These are phyloP conservation scores for Acomys russatus DNA, from an alignment of 2,797 vertebrate species.

Conservation along the genomic window DNA sequence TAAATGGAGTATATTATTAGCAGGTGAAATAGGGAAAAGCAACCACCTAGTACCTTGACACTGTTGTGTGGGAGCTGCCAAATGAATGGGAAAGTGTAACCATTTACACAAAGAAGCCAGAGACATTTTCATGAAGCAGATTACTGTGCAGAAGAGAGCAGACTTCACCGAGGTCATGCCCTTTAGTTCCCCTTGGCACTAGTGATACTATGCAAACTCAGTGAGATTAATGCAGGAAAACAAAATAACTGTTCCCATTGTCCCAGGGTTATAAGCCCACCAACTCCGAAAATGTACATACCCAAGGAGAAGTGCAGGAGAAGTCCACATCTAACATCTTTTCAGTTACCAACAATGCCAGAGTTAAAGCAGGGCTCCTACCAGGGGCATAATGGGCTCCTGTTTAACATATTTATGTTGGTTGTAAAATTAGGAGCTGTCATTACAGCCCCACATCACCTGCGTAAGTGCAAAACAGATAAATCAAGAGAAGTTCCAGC, in stretches of 20 bases:
- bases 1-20: slow-evolving; percentile 3
- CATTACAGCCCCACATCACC: slow-evolving; percentile 82
- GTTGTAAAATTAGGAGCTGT: slow-evolving; percentile 86
- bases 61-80: slow-evolving; percentile 27
- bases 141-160: slow-evolving; percentile 61
- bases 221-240: slow-evolving; percentile 61
- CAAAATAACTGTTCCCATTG: slow-evolving; percentile 60
- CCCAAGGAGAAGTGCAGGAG: slow-evolving; percentile 55
- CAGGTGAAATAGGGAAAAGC: neutral
- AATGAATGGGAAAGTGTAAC: slow-evolving; percentile 23
- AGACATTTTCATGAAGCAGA: neutral
- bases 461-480: slow-evolving; percentile 80
- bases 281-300: slow-evolving; percentile 75
- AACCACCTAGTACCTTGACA: neutral
- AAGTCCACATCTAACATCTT: slow-evolving; percentile 75
- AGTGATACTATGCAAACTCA: neutral
- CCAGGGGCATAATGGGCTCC: slow-evolving; percentile 75
- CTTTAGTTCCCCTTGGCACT: slow-evolving; percentile 52
- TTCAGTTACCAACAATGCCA: slow-evolving; percentile 73
- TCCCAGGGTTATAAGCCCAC: slow-evolving; percentile 74
- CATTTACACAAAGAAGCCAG: slow-evolving; percentile 60
- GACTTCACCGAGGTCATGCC: slow-evolving; percentile 37
- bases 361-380: slow-evolving; percentile 66
- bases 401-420: slow-evolving; percentile 83
- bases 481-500: slow-evolving; percentile 80